Base-by-base conservation (phyloP, 2,113 vertebrate species). In the Eidolon helvum region DNA sequence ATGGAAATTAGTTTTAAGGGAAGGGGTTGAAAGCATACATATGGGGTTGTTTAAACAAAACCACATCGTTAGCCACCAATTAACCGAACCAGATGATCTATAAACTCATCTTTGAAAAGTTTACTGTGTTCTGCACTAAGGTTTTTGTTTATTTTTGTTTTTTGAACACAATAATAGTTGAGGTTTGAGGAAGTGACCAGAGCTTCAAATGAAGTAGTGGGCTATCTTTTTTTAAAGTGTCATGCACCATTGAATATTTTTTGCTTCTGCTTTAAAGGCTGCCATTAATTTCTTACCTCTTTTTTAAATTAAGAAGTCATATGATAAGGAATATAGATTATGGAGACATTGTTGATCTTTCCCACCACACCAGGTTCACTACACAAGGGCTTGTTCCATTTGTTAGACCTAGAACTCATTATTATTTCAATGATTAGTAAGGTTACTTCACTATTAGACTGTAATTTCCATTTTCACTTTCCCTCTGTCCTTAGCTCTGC, bases 31-130 rank as follows among this genome's bases (percentile, higher is more conserved):
- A 91, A 48, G 77, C 4, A 38, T 83, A 65, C 69, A 96, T 80
- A 83, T 80, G 71, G 38, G 40, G 28, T 43, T 90, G 35, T 90
- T 97, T 96, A 97, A 96, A 79, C 40, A 92, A 96, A 96, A 93
- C 33, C 65, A 92, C 71, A 82, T 90, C 61, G 80, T 90, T 63
- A 95, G 59, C 38, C 63, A 80, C 33, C 55, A 95, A 71, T 94
- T 95, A 97, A 94, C 69, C 66, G 18, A 96, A 88, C 63, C 45
- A 84, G 38, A 90, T 95, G 63, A 88, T 91, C 78, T 93, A 80
- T 89, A 95, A 89, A 90, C 68, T 93, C 61, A 93, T 18, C 15
- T 95, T 38, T 43, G 55, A 78, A 80, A 87, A 59, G 14, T 69
- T 93, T 90, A 50, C 6, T 93, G 21, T 61, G 55, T 69, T 71